Evolutionary conservation across 2,888 invertebrate species (phyloP), one percentile per base, ranked within the genome.

Genomic region (Apodemia duryi): DNA sequence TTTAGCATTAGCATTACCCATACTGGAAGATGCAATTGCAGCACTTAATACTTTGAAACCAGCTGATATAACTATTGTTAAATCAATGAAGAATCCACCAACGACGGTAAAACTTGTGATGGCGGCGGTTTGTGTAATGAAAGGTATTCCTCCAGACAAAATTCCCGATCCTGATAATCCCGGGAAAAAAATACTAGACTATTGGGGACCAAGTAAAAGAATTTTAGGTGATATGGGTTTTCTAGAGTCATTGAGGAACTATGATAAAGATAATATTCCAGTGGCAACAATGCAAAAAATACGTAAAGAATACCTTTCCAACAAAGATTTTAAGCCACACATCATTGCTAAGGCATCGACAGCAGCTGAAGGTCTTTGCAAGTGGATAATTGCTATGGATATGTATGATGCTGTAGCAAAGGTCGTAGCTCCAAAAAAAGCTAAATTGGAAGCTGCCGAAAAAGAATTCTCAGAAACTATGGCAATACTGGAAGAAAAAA

Each of bases 361-460:
- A 70, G 99, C 99, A 3, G 98, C 98, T 32, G 98, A 98, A 89
- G 98, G 98, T 64, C 90, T 97, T 54, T 97, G 97, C 81, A 96
- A 96, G 80, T 98, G 98, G 98, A 96, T 98, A 63, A 94, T 96
- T 71, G 97, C 97, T 1, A 96, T 98, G 94, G 97, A 97, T 77
- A 94, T 96, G 86, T 98, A 98, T 79, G 97, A 98, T 79, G 94
- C 94, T 62, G 96, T 97, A 2, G 95, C 96, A 62, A 96, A 96
- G 86, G 94, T 95, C 61, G 96, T 96, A 10, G 97, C 96, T 10
- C 97, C 97, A 0, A 98, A 98, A 85, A 96, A 97, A 80, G 95
- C 94, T 9, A 96, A 96, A 81, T 86, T 98, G 66, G 94, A 94
- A 69, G 94, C 94, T 64, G 97, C 97, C 0, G 97, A 98, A 87